Evolutionary conservation across 2,797 vertebrate species (phyloP), one percentile per base, ranked within the genome.

Genomic region (Manis javanica): DNA sequence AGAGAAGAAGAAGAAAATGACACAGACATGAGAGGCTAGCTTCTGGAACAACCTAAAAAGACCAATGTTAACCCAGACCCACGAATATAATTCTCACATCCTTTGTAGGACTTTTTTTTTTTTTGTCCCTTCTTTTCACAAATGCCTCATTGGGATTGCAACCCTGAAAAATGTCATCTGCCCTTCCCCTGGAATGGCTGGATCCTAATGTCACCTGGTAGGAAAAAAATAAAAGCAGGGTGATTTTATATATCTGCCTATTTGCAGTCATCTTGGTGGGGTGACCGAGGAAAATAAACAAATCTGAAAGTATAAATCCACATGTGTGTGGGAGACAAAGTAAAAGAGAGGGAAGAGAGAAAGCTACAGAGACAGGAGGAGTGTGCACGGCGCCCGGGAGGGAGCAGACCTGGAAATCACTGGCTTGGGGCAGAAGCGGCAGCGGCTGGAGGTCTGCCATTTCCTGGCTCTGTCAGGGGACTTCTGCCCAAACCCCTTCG

Each of bases 11-110:
- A 74, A 90, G 95, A 96, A 90, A 94, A 94, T 64, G 92, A 91
- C 84, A 97, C 68, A 95, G 94, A 96, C 83, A 87, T 93, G 96
- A 97, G 94, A 97, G 95, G 75, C 92, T 74, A 86, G 96, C 96
- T 95, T 96, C 93, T 95, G 93, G 90, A 92, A 94, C 96, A 96
- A 90, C 78, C 91, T 93, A 82, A 91, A 97, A 95, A 89, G 96
- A 94, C 91, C 66, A 49, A 24, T 12, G 77, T 37, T 94, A 94
- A 91, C 90, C 90, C 75, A 61, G 92, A 91, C 95, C 93, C 34
- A 18, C 26, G 95, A 90, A 95, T 82, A 84, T 69, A 88, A 89
- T 81, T 79, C 91, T 89, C 83, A 77, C 71, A 94, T 91, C 86
- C 94, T 97, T 89, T 97, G 92, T 91, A 93, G 87, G 81, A 85